Conservation (phyloP, 2,888 invertebrate species). For the Automeris io region DNA sequence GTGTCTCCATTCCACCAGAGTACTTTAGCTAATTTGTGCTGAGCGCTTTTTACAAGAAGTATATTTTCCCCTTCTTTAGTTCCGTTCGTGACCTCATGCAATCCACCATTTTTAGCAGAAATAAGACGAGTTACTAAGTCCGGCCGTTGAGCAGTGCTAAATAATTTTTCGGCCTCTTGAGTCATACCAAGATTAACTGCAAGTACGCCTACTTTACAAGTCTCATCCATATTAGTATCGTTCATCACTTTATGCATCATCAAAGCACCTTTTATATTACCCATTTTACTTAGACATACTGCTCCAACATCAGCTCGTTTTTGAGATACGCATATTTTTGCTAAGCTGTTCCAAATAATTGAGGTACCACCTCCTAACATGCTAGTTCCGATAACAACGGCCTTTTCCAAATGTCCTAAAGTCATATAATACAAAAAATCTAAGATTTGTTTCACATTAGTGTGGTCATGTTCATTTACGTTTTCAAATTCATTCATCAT, state of each 20-base stretch:
- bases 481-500: constrained; percentile 92
- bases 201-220: constrained; percentile 90
- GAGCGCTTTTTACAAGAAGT: constrained; percentile 64
- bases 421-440: constrained; percentile 94
- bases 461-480: constrained; percentile 82
- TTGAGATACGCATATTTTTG: constrained; percentile 96
- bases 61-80: constrained; percentile 59
- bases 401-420: constrained; percentile 90
- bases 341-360: constrained; percentile 96
- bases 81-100: constrained; percentile 55
- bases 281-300: constrained; percentile 95
- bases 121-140: constrained; percentile 92
- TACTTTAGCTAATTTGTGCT: constrained; percentile 65
- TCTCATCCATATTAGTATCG: constrained; percentile 83
- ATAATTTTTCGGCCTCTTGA: constrained; percentile 94
- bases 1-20: constrained; percentile 84
- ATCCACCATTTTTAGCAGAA: constrained; percentile 66
- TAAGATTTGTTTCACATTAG: constrained; percentile 88
- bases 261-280: constrained; percentile 76
- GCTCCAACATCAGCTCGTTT: constrained; percentile 95
- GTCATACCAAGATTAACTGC: constrained; percentile 95
- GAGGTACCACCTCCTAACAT: constrained; percentile 78
- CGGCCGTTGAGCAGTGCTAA: constrained; percentile 86
- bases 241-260: constrained; percentile 84
- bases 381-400: constrained; percentile 74